phyloP scores from a whole-genome alignment of 2,888 invertebrate species.

The Caenorhabditis wallacei region DNA sequence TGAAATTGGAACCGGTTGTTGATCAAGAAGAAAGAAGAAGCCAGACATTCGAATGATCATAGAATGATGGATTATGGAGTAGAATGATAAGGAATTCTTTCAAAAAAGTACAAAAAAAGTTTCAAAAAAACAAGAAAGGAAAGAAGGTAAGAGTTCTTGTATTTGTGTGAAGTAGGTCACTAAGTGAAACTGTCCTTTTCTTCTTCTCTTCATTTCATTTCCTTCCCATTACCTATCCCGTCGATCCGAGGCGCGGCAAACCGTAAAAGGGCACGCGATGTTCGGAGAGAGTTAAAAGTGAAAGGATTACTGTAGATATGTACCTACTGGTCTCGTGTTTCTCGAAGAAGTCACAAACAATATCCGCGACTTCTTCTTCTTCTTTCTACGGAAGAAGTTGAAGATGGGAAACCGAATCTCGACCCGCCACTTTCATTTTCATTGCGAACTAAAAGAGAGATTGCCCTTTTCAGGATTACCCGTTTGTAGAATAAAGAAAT shows the following conservation, averaged over 20 bases:
- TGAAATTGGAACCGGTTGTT: conserved; percentile 31
- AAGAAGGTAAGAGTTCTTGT: conserved; percentile 36
- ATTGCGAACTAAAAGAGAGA: conserved; percentile 25
- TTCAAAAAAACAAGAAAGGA: background rate
- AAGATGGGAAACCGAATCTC: conserved; percentile 37
- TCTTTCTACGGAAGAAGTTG: conserved; percentile 17
- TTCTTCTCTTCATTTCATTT: conserved; percentile 31
- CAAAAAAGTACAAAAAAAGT: background rate
- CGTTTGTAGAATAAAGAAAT: conserved; percentile 43
- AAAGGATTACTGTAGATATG: conserved; percentile 66
- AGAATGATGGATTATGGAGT: background rate
- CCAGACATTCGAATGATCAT: conserved; percentile 28
- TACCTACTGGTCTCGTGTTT: conserved; percentile 63
- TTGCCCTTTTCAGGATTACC: conserved; percentile 60
- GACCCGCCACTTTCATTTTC: conserved; percentile 57
- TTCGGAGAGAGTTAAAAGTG: conserved; percentile 60
- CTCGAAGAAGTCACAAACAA: conserved; percentile 63
- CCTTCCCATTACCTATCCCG: conserved; percentile 64
- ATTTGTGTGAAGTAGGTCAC: conserved; percentile 65
- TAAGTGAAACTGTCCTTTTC: conserved; percentile 64
- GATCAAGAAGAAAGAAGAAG: conserved; percentile 13
- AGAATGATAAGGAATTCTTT: conserved; percentile 10
- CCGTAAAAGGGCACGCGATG: conserved; percentile 64
- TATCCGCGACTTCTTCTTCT: conserved; percentile 48
- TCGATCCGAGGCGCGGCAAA: conserved; percentile 47